phyloP scores from a whole-genome alignment of 1,140 invertebrate species.

The Adelges cooleyi region DNA sequence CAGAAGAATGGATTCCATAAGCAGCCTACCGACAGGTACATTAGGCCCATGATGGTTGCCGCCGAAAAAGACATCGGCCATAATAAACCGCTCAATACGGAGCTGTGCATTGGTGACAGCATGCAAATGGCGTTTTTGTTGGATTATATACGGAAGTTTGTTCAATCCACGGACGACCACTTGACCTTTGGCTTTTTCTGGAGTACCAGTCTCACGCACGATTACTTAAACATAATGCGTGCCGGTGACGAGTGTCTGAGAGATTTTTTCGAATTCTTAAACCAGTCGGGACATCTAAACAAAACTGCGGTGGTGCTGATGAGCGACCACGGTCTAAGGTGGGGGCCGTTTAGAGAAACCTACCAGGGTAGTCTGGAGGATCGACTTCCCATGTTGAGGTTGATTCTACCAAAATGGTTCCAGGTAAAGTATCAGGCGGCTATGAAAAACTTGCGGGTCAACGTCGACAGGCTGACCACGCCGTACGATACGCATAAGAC shows the following conservation, averaged over 20 bases:
- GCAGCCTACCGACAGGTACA: constrained; percentile 41
- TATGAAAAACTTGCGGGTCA: constrained; percentile 43
- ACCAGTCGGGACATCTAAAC: constrained; percentile 38
- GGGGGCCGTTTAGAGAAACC: constrained; percentile 51
- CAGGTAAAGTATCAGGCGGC: constrained; percentile 41
- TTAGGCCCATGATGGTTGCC: constrained; percentile 38
- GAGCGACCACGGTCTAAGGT: constrained; percentile 47
- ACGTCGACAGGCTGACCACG: constrained; percentile 45
- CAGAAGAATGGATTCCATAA: constrained; percentile 38
- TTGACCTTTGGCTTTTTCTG: constrained; percentile 43
- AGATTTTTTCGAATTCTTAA: constrained; percentile 36
- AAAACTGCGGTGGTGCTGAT: constrained; percentile 43
- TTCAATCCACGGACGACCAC: constrained; percentile 23
- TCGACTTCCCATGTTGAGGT: constrained; percentile 51
- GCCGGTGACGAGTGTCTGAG: constrained; percentile 43
- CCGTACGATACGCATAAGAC: constrained; percentile 55
- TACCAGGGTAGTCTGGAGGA: constrained; percentile 55
- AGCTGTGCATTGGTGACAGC: constrained; percentile 43
- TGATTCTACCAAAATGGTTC: constrained; percentile 51
- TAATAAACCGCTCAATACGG: constrained; percentile 40
- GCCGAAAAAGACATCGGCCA: constrained; percentile 42
- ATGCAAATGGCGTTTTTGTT: constrained; percentile 35
- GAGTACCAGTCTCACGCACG: constrained; percentile 43
- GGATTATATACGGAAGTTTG: constrained; percentile 34
- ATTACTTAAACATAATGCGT: constrained; percentile 41